Evolutionary conservation across 2,888 invertebrate species (phyloP), one percentile per base, ranked within the genome.

Genomic region (Troilus luridus): DNA sequence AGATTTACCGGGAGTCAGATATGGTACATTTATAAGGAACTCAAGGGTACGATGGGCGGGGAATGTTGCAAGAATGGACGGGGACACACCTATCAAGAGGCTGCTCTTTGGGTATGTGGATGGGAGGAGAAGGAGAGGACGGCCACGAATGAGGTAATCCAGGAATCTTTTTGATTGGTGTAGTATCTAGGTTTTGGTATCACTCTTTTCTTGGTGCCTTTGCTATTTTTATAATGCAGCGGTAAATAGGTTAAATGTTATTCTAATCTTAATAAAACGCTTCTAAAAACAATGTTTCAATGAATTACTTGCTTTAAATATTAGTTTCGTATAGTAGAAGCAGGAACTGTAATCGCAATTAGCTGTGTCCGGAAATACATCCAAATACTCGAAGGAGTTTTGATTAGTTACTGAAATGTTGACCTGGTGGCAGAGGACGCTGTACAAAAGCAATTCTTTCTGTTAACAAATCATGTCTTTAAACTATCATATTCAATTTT

Each of bases 371-470:
- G 85, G 85, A 14, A 85, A 85, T 56, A 12, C 6, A 11, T 85
- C 56, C 56, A 85, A n/a, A n/a, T 56, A 9, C 0, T 58, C 56
- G 11, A n/a, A 2, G 14, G 10, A 12, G 10, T 41, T 17, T 41
- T 77, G 17, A 41, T 19, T 62, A n/a, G 10, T 62, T 14, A 24
- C 27, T 14, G 89, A n/a, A n/a, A n/a, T n/a, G n/a, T 89, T 89
- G 62, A 89, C 21, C 27, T 64, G 60, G 64, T 89, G 54, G 54
- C 89, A 89, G 1, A 89, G 62, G 54, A 56, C 60, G 64, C 89
- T 89, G 64, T 64, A 89, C 64, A 89, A 21, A 7, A 89, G 60
- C 27, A 89, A 54, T n/a, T 89, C 89, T 89, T 89, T 89, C 89
- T 89, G 64, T 64, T 54, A 19, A 88, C 24, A 88, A 21, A 88